Evolutionary conservation across 2,888 invertebrate species (phyloP), one percentile per base, ranked within the genome.

Genomic region (Timema podura): DNA sequence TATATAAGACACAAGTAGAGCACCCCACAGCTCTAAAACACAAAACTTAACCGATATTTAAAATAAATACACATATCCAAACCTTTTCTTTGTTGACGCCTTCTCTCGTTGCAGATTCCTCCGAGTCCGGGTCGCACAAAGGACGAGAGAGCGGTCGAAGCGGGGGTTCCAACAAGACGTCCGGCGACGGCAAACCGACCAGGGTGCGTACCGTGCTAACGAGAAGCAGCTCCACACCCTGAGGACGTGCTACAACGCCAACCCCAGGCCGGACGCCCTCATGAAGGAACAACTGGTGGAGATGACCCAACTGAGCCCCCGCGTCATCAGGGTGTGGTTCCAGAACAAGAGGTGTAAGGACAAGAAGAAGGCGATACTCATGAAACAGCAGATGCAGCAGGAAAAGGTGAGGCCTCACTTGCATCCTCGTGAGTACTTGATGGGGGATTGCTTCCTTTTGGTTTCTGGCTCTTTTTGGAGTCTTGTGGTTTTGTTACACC

Each of bases 281-380:
- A 96, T 98, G 95, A 99, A 99, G 85, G 99, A 99, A 82, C 98
- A 98, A 81, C 88, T 99, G 74, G 98, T 98, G 59, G 98, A 99
- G 84, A 97, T 98, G 98, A 99, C 99, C 15, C 91, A 95, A 0
- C 88, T 99, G 68, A 96, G 95, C 78, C 98, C 98, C 30, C 86
- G 99, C 15, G 99, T 99, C 77, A 99, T 99, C 81, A 88, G 99
- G 79, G 99, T 99, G 71, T 99, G 99, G 99, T 99, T 98, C 86
- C 98, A 98, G 83, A 98, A 98, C 83, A 98, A 97, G 81, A 86
- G 97, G 74, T 97, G 96, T 85, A 97, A 97, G 83, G 96, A 97
- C 84, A 97, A 97, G 85, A 97, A 97, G 86, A 92, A 95, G 81
- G 96, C 96, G 69, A 92, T 98, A 67, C 91, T 96, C 78, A 91